Evolutionary conservation across 2,888 invertebrate genomes (phyloP).

Genomic region (Nemotelus nigrinus): DNA sequence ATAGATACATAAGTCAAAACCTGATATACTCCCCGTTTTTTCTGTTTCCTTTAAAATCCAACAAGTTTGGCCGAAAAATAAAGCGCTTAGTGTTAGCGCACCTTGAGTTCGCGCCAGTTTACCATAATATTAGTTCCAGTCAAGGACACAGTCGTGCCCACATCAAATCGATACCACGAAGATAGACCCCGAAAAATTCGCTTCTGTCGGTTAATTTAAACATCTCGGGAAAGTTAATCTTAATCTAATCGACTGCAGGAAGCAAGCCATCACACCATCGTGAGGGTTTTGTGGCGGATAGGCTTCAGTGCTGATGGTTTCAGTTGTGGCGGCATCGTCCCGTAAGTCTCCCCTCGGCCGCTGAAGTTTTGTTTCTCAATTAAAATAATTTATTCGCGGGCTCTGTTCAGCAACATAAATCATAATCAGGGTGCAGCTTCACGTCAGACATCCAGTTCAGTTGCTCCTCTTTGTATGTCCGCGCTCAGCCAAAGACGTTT

Average conservation of each 20-base stretch:
- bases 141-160: too few relatives aligned
- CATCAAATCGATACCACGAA: neutral
- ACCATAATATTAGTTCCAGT: too few relatives aligned
- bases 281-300: neutral
- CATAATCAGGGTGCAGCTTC: slow-evolving; percentile 22
- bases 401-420: slow-evolving; percentile 32
- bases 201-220: slow-evolving; percentile 28
- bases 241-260: slow-evolving; percentile 16
- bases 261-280: neutral
- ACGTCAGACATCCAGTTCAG: neutral
- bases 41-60: too few relatives aligned
- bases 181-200: neutral
- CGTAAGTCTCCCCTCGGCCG: neutral
- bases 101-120: too few relatives aligned
- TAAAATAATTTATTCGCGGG: slow-evolving; percentile 32
- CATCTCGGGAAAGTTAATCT: slow-evolving; percentile 31
- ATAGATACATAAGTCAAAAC: too few relatives aligned
- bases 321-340: neutral
- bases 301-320: neutral
- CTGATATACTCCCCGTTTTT: too few relatives aligned
- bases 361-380: slow-evolving; percentile 28
- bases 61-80: too few relatives aligned
- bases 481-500: neutral
- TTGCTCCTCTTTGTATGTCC: neutral
- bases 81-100: too few relatives aligned